Evolutionary conservation across 1,140 invertebrate genomes (phyloP).

Genomic region (Drosophila subpulchrella): DNA sequence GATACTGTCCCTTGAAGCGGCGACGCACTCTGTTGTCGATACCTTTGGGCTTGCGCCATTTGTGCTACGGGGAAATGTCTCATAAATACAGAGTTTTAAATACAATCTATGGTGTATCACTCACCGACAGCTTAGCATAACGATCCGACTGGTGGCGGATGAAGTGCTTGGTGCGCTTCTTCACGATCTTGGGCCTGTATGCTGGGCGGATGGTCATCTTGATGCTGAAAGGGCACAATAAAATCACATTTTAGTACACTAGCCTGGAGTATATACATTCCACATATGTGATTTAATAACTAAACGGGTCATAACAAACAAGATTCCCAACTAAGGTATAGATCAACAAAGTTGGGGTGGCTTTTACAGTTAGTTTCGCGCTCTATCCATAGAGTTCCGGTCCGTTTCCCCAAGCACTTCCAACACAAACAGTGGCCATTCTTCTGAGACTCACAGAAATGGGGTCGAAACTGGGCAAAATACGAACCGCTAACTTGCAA

Average conservation of each 20-base stretch:
- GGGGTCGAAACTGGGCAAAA: too few species aligned
- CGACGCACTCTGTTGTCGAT: constrained; percentile 99
- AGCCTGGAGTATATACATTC: too few species aligned
- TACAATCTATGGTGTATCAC: constrained; percentile 28
- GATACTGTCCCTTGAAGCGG: constrained; percentile 98
- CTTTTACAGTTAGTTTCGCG: neutral
- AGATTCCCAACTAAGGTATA: too few species aligned
- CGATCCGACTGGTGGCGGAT: constrained; percentile 98
- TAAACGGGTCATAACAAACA: neutral
- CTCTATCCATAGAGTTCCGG: neutral
- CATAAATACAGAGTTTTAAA: neutral
- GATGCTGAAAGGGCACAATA: constrained; percentile 58
- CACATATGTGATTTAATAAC: neutral
- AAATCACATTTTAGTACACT: constrained; percentile 12
- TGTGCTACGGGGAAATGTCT: constrained; percentile 81
- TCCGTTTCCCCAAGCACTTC: neutral
- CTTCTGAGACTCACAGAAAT: neutral
- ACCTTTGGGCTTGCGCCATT: constrained; percentile 90
- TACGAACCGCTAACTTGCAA: constrained; percentile 4
- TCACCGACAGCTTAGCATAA: constrained; percentile 97
- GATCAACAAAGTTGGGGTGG: constrained; percentile 1
- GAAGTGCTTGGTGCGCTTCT: constrained; percentile 98
- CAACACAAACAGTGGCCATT: constrained; percentile 3
- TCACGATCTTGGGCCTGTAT: constrained; percentile 94
- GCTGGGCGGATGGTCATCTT: constrained; percentile 95